phyloP scores from a whole-genome alignment of 2,888 invertebrate genomes.

The Perithous albicinctus region DNA sequence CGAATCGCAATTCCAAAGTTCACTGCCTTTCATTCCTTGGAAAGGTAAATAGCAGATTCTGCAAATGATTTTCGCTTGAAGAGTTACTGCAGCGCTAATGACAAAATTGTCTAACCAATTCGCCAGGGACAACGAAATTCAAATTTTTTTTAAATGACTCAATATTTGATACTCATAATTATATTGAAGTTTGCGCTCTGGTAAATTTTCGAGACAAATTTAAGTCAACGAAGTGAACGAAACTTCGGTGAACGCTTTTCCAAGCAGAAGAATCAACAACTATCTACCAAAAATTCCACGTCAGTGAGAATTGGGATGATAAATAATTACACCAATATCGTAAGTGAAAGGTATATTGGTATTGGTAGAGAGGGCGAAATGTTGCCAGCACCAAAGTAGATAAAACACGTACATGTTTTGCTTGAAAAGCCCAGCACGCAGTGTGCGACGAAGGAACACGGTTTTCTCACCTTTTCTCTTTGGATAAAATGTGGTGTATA shows the following conservation, averaged over 20 bases:
- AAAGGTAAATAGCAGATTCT: not conserved
- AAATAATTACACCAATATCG: constrained; percentile 40
- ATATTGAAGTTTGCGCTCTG: not conserved
- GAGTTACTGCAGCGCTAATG: not conserved
- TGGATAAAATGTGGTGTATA: constrained; percentile 20
- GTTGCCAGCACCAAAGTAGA: constrained; percentile 13
- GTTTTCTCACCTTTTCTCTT: constrained; percentile 11
- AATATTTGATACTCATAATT: not conserved
- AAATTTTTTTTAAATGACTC: not conserved
- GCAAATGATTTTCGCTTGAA: not conserved
- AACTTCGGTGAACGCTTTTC: not conserved
- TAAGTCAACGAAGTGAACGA: not conserved
- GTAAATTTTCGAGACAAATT: not conserved
- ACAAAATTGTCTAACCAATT: not conserved
- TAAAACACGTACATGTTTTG: constrained; percentile 34
- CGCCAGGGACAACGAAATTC: not conserved
- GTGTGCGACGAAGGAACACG: not conserved
- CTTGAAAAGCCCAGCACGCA: not conserved
- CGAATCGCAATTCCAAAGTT: not conserved
- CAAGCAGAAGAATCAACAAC: constrained; percentile 21
- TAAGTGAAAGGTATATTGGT: constrained; percentile 17
- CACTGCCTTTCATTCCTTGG: not conserved
- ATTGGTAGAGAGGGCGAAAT: not conserved
- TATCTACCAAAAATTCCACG: not conserved
- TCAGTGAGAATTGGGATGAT: constrained; percentile 20